These are phyloP conservation scores for Microcebus jonahi DNA, from an alignment of 2,113 vertebrate genomes.

Conservation along the genomic window DNA sequence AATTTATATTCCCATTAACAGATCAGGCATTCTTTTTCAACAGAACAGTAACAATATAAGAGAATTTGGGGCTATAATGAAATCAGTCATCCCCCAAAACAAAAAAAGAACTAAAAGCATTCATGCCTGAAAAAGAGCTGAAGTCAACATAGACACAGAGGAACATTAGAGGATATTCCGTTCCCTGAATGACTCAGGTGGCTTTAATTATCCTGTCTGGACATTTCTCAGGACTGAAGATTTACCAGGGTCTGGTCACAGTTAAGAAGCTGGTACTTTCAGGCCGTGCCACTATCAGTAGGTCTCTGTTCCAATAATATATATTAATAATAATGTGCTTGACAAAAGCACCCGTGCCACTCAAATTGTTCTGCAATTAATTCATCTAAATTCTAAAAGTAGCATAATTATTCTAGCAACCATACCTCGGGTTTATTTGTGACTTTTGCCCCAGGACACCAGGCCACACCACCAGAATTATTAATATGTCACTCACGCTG, in stretches of 20 bases:
- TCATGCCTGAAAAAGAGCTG: neutral
- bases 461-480: neutral
- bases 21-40: neutral
- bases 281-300: neutral
- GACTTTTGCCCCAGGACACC: neutral
- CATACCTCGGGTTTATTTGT: neutral
- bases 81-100: slow-evolving; percentile 12
- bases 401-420: neutral
- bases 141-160: neutral
- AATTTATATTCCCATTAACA: neutral
- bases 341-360: neutral
- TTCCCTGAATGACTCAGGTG: neutral
- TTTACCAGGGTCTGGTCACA: neutral
- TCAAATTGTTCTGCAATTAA: neutral
- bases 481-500: neutral
- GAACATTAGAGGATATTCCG: neutral
- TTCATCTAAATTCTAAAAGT: neutral
- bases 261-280: neutral
- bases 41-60: neutral
- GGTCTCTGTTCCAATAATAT: neutral
- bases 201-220: neutral
- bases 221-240: neutral
- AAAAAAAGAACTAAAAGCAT: neutral
- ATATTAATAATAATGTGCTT: neutral
- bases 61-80: neutral